Percentiles rank a stretch among this genome's conserved stretches.
Evolutionary conservation across 2,888 invertebrate genomes (phyloP).

Genomic region (Drosophila melanocephala): DNA sequence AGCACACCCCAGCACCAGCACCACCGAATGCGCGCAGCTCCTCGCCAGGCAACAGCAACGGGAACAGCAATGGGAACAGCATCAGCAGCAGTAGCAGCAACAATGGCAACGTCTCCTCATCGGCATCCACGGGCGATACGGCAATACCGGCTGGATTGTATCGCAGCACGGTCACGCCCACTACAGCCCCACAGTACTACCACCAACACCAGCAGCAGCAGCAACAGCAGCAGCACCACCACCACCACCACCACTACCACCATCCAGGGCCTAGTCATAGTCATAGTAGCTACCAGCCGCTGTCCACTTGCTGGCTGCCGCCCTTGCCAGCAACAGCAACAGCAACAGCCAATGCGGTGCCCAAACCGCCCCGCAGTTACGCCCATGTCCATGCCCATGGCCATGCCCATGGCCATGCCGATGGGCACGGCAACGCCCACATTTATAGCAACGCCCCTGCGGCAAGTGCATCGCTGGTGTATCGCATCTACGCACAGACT

Average conservation of each 20-base stretch:
- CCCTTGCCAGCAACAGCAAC: constrained; percentile 18
- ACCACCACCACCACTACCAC: constrained; percentile 21
- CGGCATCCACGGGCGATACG: constrained; percentile 84
- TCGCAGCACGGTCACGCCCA: constrained; percentile 24
- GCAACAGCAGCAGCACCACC: constrained; percentile 22
- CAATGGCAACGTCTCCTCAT: constrained; percentile 76
- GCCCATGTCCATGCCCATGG: constrained; percentile 14
- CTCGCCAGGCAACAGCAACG: constrained; percentile 34
- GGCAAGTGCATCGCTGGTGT: constrained; percentile 44
- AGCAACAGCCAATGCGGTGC: constrained; percentile 76
- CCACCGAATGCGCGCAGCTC: constrained; percentile 10
- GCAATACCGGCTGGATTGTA: constrained; percentile 79
- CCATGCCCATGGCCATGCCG: constrained; percentile 27
- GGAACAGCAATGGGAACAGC: constrained; percentile 17
- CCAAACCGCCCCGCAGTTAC: constrained; percentile 83
- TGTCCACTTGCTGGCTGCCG: constrained; percentile 17
- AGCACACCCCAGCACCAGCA: constrained; percentile 15
- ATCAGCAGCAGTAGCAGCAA: constrained; percentile 29
- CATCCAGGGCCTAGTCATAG: constrained; percentile 71
- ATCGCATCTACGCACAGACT: constrained; percentile 59
- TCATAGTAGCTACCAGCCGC: constrained; percentile 54
- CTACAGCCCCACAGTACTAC: constrained; percentile 13
- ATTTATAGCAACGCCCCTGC: constrained; percentile 22
- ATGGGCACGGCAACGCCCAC: not conserved
- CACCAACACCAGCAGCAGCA: constrained; percentile 29